Base-by-base conservation (phyloP, 2,888 invertebrate genomes). In the Drosophila atroscutellata region DNA sequence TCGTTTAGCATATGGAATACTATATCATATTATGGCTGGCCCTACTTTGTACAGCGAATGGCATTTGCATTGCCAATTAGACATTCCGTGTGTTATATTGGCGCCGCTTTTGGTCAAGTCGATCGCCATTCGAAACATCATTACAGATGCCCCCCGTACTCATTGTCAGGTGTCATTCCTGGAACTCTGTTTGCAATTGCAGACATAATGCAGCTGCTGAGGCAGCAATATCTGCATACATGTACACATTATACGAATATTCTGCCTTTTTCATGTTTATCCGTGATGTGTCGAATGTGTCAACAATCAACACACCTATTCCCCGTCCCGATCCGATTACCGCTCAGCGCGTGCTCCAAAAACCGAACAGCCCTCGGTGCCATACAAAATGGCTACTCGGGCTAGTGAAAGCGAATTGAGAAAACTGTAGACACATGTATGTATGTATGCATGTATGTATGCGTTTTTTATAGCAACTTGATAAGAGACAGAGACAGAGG, bases 21-120 rank as follows among this genome's bases (percentile, higher is more conserved):
- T 20, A 30, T 65, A 67, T 59, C 54, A 50, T 62, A 63, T 80
- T 81, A 80, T 77, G 81, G 57, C 81, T 72, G 75, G 67, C 89
- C 83, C 87, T 77, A 81, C 67, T 89, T 68, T 39, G 18, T 28
- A 54, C 45, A 34, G 56, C 15, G 60, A 79, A 68, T 77, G 81
- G 77, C 75, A 86, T 75, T 86, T 89, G 83, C 89, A 83, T 83
- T 78, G 26, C 13, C 68, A 81, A 83, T 89, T 64, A 83, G 84
- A 77, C 58, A 75, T 66, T 81, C 61, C 26, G 47, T 15, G 18
- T 59, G 28, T 50, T 13, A 74, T 68, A 77, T 68, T 68, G 89
- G 80, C 66, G 77, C 74, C 60, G 65, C 28, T 36, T 71, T 63
- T 54, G 59, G 60, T 58, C 63, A 54, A 60, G 54, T 24, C 37